Conservation (phyloP, 2,113 vertebrate species). For the Amblyopsis rosae region DNA sequence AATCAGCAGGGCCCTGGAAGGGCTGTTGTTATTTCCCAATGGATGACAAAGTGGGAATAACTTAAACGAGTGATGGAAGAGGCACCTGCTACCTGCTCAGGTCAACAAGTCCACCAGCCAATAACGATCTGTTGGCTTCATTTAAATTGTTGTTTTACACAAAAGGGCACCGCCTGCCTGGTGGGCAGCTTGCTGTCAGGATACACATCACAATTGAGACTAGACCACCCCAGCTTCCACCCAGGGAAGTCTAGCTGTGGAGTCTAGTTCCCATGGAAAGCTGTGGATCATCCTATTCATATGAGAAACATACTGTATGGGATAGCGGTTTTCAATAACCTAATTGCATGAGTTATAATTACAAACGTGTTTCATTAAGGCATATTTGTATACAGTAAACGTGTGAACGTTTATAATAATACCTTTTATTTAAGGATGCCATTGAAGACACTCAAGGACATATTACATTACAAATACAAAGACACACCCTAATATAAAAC, state of each 20-base stretch:
- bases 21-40: slow-evolving; percentile 65
- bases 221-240: slow-evolving; percentile 33
- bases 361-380: slow-evolving; percentile 8
- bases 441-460: no score
- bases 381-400: not conserved
- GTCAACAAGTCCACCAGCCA: slow-evolving; percentile 65
- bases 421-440: no score
- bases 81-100: slow-evolving; percentile 41
- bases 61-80: slow-evolving; percentile 63
- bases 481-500: no score
- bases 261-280: slow-evolving; percentile 21
- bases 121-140: slow-evolving; percentile 69
- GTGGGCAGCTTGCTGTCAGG: slow-evolving; percentile 36
- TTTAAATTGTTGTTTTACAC: slow-evolving; percentile 26
- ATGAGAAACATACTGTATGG: not conserved
- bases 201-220: slow-evolving; percentile 56
- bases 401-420: not conserved
- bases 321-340: no score
- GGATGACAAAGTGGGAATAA: slow-evolving; percentile 64
- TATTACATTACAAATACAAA: no score
- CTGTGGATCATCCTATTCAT: not conserved
- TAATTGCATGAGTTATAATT: no score
- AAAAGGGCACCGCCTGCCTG: slow-evolving; percentile 37
- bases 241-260: slow-evolving; percentile 33
- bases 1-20: slow-evolving; percentile 65